Evolutionary conservation across 2,113 vertebrate genomes (phyloP).

Genomic region (Xyliphius kryptos): DNA sequence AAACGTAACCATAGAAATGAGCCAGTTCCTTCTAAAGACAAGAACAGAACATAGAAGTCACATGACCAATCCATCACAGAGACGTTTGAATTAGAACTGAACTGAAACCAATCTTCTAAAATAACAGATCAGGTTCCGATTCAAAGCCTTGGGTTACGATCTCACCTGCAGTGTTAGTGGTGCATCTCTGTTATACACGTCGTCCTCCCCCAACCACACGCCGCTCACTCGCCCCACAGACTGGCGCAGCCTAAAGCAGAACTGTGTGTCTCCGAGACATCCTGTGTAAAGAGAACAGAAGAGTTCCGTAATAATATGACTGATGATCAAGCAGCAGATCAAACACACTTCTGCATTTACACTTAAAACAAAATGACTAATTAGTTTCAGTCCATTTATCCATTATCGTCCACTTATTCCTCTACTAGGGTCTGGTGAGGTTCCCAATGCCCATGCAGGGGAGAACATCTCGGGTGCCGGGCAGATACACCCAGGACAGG

Average conservation of each 20-base stretch:
- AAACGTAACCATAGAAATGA: constrained; percentile 87
- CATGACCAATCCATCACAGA: not conserved
- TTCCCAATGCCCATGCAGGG: too few relatives aligned
- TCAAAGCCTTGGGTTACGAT: not conserved
- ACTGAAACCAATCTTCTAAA: not conserved
- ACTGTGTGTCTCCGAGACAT: constrained; percentile 90
- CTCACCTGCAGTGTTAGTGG: constrained; percentile 75
- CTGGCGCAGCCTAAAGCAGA: constrained; percentile 88
- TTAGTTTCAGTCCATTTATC: too few relatives aligned
- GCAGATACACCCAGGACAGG: too few relatives aligned
- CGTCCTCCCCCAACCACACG: constrained; percentile 45
- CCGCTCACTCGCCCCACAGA: constrained; percentile 66
- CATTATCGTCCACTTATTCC: too few relatives aligned
- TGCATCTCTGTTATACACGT: constrained; percentile 67
- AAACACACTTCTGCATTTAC: too few relatives aligned
- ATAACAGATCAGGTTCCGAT: not conserved
- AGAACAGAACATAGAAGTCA: not conserved
- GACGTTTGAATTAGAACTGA: not conserved
- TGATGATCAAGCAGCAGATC: too few relatives aligned
- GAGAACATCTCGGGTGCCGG: too few relatives aligned
- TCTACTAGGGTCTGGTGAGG: too few relatives aligned
- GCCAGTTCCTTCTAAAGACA: constrained; percentile 72
- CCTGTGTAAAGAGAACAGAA: constrained; percentile 56
- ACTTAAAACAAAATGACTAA: too few relatives aligned
- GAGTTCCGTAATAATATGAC: too few relatives aligned